Evolutionary conservation across 2,113 vertebrate genomes (phyloP).

Genomic region (Carettochelys insculpta): DNA sequence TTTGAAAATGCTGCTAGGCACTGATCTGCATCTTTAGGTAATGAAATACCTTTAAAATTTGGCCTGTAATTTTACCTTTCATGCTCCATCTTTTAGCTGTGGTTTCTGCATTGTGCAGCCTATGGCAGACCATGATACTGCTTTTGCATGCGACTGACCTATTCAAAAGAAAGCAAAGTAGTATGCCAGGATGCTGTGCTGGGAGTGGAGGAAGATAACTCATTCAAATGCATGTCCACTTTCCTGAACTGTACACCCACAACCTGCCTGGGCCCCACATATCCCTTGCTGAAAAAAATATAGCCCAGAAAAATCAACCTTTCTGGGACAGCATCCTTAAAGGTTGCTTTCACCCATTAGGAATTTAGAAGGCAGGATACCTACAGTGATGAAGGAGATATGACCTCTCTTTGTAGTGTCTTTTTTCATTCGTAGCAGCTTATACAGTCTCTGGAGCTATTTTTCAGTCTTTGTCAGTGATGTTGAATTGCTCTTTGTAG

Average conservation of each 20-base stretch:
- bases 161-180: too few relatives aligned
- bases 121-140: too few relatives aligned
- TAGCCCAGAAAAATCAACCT: neutral
- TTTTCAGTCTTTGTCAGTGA: conserved; percentile 7
- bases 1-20: too few relatives aligned
- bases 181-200: too few relatives aligned
- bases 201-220: neutral
- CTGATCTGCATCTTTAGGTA: too few relatives aligned
- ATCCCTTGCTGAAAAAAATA: accelerated
- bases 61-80: too few relatives aligned
- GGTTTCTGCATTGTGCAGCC: too few relatives aligned
- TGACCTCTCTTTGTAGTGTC: neutral
- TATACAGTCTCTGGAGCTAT: accelerated
- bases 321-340: accelerated
- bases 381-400: neutral
- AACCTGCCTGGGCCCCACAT: accelerated
- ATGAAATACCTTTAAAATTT: too few relatives aligned
- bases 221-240: neutral
- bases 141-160: too few relatives aligned
- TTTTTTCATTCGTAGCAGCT: neutral
- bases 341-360: accelerated
- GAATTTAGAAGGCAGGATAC: neutral
- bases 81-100: too few relatives aligned
- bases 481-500: neutral
- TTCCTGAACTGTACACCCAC: neutral